Evolutionary conservation across 2,113 vertebrate genomes (phyloP), one percentile per base, ranked within the genome.

Genomic region (Felis catus): DNA sequence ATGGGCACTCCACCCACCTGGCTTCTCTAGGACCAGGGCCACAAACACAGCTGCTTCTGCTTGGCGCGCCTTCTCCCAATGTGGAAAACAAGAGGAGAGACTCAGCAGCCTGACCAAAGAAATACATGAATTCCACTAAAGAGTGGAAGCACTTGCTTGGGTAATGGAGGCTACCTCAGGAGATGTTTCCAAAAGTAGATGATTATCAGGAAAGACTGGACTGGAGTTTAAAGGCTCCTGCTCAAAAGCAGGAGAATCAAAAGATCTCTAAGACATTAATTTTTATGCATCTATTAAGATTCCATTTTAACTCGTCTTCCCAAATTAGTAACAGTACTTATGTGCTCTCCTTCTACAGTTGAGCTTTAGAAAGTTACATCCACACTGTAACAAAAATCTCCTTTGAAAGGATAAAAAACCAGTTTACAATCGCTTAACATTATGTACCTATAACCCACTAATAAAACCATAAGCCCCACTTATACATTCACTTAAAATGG

Each of bases 401-500:
- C 31, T n/a, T 27, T 76, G 5, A 94, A 79, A 83, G 13, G 31
- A n/a, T 85, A 83, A 88, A 88, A 65, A 82, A n/a, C 71, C 39
- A 84, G 21, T 84, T 94, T 39, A 81, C 68, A 80, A 53, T 78
- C 66, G 66, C 25, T 65, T 65, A 55, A 89, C 29, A 92, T 7
- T 1, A 86, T 31, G 14, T 7, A 21, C 16, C 51, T 68, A 53
- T 31, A 89, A 58, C 36, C 18, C 73, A 41, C 45, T 61, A 63
- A 91, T 39, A 65, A 91, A 78, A 78, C 73, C 58, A 13, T 13
- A 21, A 86, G 1, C 1, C 13, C 12, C 91, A 82, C 31, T 18
- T 86, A 97, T 71, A 58, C 86, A 95, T 70, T 81, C 85, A 41
- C 5, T 15, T 76, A 97, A 95, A 95, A 92, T 93, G 73, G 89